Evolutionary conservation across 2,797 vertebrate genomes (phyloP), one percentile per base, ranked within the genome.

Genomic region (Myiotriccus ornatus): DNA sequence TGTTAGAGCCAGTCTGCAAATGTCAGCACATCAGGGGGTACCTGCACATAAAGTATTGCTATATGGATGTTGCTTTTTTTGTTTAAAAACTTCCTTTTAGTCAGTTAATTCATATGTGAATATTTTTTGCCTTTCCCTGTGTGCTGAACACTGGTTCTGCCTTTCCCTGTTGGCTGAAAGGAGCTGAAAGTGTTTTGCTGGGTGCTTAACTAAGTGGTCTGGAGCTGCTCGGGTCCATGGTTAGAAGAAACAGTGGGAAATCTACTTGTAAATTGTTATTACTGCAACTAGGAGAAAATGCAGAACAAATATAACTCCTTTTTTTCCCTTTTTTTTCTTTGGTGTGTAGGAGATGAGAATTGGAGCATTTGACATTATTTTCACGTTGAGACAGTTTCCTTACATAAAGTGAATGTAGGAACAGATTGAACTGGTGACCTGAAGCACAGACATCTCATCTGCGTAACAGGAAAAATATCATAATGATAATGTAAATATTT

Each of bases 401-500:
- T 56, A 20, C 18, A 32, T 17, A 25, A 6, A 47, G n/a, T 20
- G 6, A 87, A 32, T 2, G 32, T 30, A 90, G 71, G 69, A 87
- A 44, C 49, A 80, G 73, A 50, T 60, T 70, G 67, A 87, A 83
- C 52, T 35, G 60, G 30, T 91, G 78, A 67, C 71, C 71, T 23
- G 22, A 70, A 84, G 41, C 46, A 46, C 65, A 81, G 80, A 44
- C 55, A 77, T 64, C 75, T 93, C 63, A 79, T 84, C 44, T 68
- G 37, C 1, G 0, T 55, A 74, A 84, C 52, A 64, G 90, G 75
- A 90, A 86, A 90, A 95, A 79, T 76, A 74, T 32, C 64, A 52
- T 91, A 57, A 84, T 73, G 92, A 44, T 78, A 84, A 84, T 67
- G 50, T 78, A 88, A 93, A 69, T 76, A 77, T 87, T 91, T 82